Percentiles rank a stretch among this genome's conserved stretches.
phyloP scores from a whole-genome alignment of 2,888 invertebrate genomes.

The Poecilobothrus nobilitatus region DNA sequence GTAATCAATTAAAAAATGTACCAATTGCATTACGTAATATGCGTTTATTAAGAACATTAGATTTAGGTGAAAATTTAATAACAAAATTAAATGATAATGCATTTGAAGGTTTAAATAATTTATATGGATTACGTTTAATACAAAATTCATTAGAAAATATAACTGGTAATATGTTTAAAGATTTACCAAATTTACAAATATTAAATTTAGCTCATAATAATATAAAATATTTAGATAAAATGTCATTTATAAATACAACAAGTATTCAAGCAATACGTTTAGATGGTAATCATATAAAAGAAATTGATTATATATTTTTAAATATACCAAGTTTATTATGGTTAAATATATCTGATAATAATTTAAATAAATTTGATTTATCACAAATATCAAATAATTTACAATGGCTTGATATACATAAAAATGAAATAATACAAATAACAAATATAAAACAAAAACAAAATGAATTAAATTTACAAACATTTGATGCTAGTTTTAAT shows the following conservation, averaged over 20 bases:
- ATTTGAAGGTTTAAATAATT: conserved; percentile 73
- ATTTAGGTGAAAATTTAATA: conserved; percentile 86
- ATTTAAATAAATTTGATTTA: conserved; percentile 82
- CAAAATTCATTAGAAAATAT: conserved; percentile 79
- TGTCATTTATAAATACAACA: conserved; percentile 68
- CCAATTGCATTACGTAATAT: conserved; percentile 77
- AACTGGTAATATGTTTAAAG: conserved; percentile 68
- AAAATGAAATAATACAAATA: conserved; percentile 71
- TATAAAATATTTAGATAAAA: conserved; percentile 66
- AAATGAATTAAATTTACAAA: conserved; percentile 65
- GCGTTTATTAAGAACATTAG: conserved; percentile 76
- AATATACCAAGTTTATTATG: conserved; percentile 75
- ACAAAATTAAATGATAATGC: conserved; percentile 69
- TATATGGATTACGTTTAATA: conserved; percentile 80
- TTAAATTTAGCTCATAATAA: conserved; percentile 82
- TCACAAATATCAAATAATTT: conserved; percentile 70
- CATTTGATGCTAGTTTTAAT: conserved; percentile 86
- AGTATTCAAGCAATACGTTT: conserved; percentile 78
- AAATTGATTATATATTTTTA: conserved; percentile 74
- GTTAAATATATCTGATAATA: conserved; percentile 87
- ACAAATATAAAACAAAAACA: conserved; percentile 59
- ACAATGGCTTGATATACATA: conserved; percentile 84
- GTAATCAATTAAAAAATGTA: conserved; percentile 70
- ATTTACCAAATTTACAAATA: conserved; percentile 73
- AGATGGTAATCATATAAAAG: conserved; percentile 74